phyloP scores from a whole-genome alignment of 2,888 invertebrate species.

The Chymomyza fuscimana region DNA sequence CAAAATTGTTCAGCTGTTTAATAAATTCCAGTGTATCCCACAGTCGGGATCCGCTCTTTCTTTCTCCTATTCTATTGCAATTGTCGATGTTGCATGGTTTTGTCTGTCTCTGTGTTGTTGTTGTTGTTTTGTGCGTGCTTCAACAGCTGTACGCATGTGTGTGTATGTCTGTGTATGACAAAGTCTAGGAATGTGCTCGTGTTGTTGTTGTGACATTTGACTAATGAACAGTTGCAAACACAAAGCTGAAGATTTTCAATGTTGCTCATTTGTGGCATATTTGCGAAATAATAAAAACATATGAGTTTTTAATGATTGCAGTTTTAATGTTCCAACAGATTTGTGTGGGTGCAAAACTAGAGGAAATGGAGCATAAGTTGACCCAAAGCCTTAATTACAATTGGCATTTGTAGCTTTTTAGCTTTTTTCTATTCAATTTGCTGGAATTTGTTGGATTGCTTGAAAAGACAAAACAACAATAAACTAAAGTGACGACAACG shows the following conservation, averaged over 20 bases:
- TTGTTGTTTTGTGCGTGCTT: not conserved
- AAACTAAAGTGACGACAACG: slow-evolving; percentile 8
- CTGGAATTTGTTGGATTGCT: slow-evolving; percentile 24
- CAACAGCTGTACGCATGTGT: not conserved
- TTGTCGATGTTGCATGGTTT: slow-evolving; percentile 11
- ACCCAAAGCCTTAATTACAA: not conserved
- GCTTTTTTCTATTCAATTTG: not conserved
- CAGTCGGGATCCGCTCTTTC: too few relatives aligned
- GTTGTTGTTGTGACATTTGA: not conserved
- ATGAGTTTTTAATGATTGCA: not conserved
- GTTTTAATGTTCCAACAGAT: slow-evolving; percentile 24
- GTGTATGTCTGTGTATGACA: slow-evolving; percentile 5
- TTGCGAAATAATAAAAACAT: slow-evolving; percentile 22
- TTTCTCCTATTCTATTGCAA: slow-evolving; percentile 29
- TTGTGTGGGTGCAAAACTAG: slow-evolving; percentile 15
- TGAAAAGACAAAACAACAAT: slow-evolving; percentile 16
- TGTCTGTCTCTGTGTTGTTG: slow-evolving; percentile 2
- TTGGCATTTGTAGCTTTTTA: not conserved
- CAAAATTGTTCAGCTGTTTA: too few relatives aligned
- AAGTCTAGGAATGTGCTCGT: slow-evolving; percentile 4
- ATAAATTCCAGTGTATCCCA: too few relatives aligned
- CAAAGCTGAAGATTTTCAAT: not conserved
- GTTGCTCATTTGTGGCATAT: slow-evolving; percentile 4
- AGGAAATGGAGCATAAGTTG: not conserved
- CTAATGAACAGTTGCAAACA: not conserved